Base-by-base conservation (phyloP, 1,140 invertebrate genomes). In the Panagrolaimus sp. region DNA sequence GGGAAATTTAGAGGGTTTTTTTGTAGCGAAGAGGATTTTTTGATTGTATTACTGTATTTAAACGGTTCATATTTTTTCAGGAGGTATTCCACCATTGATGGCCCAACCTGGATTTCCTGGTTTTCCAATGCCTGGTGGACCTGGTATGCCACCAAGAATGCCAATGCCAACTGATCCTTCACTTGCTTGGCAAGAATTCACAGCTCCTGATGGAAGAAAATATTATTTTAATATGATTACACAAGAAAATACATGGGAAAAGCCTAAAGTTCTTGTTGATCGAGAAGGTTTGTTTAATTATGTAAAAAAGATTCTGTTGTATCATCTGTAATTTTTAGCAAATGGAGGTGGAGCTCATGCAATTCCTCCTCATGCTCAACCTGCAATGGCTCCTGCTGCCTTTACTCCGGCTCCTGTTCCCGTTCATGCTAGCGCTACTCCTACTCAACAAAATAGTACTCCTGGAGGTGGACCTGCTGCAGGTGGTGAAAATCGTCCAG, bases 211-310 rank as follows among this genome's bases (percentile, higher is more conserved):
- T 68, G 80, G 80, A 3, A 69, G 79, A 24, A 81, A 81, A 46
- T 98, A 98, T 85, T 98, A 90, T 86, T 98, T 96, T 85, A 94
- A 98, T 88, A 91, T 92, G 14, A 87, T 91, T 70, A 94, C 93
- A 0, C 87, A 95, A 76, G 95, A 98, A 86, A 96, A 95, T 5
- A 95, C 93, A 0, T 99, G 96, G 96, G 93, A 90, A 1, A 92
- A 93, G 84, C 96, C 96, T 0, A 89, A 93, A 81, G 88, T 90
- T 15, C 77, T 98, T 26, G 89, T 90, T 76, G 92, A 98, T 83
- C 88, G 94, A 73, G 94, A 97, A 87, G 89, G 91, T 92, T 87
- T 84, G 84, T 48, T 9, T 28, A 38, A 38, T 2, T 38, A 7
- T 38, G 7, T 38, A 38, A n/a, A n/a, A n/a, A n/a, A n/a, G n/a